Percentiles rank a stretch among this genome's conserved stretches.
Conservation (phyloP, 2,888 invertebrate species). For the Drosophila formosana region DNA sequence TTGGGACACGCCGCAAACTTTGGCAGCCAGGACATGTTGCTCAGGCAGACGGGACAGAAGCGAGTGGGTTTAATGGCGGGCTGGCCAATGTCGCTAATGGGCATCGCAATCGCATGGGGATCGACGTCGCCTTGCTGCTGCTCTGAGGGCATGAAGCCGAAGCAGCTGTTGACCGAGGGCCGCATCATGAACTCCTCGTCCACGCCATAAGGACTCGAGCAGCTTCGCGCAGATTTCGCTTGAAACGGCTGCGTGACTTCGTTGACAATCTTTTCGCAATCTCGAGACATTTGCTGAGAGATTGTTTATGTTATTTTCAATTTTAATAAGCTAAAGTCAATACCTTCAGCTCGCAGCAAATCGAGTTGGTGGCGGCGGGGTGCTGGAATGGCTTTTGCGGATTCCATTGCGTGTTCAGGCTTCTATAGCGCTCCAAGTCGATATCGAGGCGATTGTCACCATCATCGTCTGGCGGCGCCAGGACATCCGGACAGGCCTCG, state of each 20-base stretch:
- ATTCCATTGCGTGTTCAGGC: slow-evolving; percentile 48
- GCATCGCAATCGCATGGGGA: slow-evolving; percentile 13
- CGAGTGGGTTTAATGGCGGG: slow-evolving; percentile 50
- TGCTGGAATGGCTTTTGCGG: slow-evolving; percentile 40
- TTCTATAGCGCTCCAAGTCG: slow-evolving; percentile 72
- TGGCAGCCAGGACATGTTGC: slow-evolving; percentile 83
- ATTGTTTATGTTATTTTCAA: too few species aligned
- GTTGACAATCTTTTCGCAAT: slow-evolving; percentile 55
- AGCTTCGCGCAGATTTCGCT: too few species aligned
- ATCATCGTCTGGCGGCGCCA: slow-evolving; percentile 35
- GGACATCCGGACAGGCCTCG: slow-evolving; percentile 38
- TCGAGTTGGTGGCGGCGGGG: slow-evolving; percentile 40
- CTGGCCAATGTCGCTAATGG: slow-evolving; percentile 22
- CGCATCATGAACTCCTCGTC: not conserved
- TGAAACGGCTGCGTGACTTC: slow-evolving; percentile 25
- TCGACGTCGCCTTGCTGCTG: not conserved
- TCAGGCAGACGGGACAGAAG: slow-evolving; percentile 81
- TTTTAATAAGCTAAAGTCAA: not conserved
- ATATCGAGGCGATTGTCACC: slow-evolving; percentile 59
- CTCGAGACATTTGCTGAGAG: slow-evolving; percentile 49
- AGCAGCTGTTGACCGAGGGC: slow-evolving; percentile 1
- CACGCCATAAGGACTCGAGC: not conserved
- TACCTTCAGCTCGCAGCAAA: slow-evolving; percentile 65
- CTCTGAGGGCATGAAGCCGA: slow-evolving; percentile 24
- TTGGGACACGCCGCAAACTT: slow-evolving; percentile 85